Evolutionary conservation across 2,113 vertebrate genomes (phyloP), one percentile per base, ranked within the genome.

Genomic region (Phrynosoma blainvillii): DNA sequence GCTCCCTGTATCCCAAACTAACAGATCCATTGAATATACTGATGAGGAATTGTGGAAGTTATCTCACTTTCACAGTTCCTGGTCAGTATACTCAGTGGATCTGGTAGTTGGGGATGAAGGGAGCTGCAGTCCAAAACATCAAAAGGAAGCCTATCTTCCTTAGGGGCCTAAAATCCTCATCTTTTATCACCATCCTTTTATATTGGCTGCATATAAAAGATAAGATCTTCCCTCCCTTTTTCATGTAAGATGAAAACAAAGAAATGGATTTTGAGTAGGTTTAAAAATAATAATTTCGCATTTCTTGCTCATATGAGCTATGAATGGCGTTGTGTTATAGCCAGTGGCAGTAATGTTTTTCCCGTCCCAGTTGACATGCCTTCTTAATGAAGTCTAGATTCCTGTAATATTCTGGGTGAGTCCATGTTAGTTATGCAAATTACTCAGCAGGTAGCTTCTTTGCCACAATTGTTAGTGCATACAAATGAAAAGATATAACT

Each of bases 401-500:
- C 54, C 62, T 76, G 59, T 68, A 36, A 73, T 12, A 83, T 52
- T 68, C 68, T 47, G 42, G n/a, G 9, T 42, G 68, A 59, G 23
- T 52, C 74, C 80, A 83, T 66, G 80, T 76, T 66, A 82, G 25
- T 40, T 87, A 82, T 87, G 56, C 86, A 76, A 10, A 68, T 87
- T 87, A 30, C 40, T 16, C 73, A 76, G 40, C 42, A 18, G 36
- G 71, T 82, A 30, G 52, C 32, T 81, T 74, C 18, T 79, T 75
- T 82, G n/a, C 85, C 68, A 82, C 65, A 82, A 40, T 52, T 84
- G 84, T 88, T 56, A 47, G 8, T 90, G 75, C 40, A 84, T 92
- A 73, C 70, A 91, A 92, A 77, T 0, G 12, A 90, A 83, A 47
- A 77, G 87, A 42, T 66, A 88, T 83, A 86, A 91, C 86, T 0